These are phyloP conservation scores for Cryptotis parvus DNA, from an alignment of 2,113 vertebrate species.

Conservation along the genomic window DNA sequence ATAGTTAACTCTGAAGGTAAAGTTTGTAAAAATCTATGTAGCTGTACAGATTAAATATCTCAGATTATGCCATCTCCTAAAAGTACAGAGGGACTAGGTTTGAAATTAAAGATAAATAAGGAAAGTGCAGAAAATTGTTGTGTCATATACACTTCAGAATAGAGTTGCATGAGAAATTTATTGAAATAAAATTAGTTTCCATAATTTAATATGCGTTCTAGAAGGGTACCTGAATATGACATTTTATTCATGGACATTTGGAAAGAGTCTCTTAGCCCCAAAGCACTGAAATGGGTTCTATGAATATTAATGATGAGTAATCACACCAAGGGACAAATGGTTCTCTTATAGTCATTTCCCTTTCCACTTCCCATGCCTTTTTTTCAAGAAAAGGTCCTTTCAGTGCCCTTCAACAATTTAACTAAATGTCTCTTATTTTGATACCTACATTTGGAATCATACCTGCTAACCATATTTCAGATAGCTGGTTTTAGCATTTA, in stretches of 20 bases:
- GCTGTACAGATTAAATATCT: conserved; percentile 66
- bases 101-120: conserved; percentile 65
- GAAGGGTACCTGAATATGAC: conserved; percentile 4
- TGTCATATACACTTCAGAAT: conserved; percentile 28
- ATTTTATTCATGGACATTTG: conserved; percentile 50
- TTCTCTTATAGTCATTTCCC: conserved; percentile 22
- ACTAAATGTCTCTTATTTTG: conserved; percentile 2
- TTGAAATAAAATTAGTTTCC: conserved; percentile 58
- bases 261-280: conserved; percentile 20
- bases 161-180: conserved; percentile 42
- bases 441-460: not conserved
- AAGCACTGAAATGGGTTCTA: not conserved
- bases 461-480: not conserved
- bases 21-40: conserved; percentile 75
- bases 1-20: conserved; percentile 66
- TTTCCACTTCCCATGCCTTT: not conserved
- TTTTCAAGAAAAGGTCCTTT: not conserved
- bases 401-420: not conserved
- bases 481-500: not conserved
- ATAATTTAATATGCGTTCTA: conserved; percentile 43
- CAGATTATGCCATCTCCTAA: conserved; percentile 40
- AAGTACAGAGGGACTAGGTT: conserved; percentile 39
- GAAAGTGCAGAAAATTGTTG: conserved; percentile 43
- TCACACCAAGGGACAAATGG: not conserved
- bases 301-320: conserved; percentile 57